Conservation (phyloP, 2,797 vertebrate species). For the Corythornis leucogaster region DNA sequence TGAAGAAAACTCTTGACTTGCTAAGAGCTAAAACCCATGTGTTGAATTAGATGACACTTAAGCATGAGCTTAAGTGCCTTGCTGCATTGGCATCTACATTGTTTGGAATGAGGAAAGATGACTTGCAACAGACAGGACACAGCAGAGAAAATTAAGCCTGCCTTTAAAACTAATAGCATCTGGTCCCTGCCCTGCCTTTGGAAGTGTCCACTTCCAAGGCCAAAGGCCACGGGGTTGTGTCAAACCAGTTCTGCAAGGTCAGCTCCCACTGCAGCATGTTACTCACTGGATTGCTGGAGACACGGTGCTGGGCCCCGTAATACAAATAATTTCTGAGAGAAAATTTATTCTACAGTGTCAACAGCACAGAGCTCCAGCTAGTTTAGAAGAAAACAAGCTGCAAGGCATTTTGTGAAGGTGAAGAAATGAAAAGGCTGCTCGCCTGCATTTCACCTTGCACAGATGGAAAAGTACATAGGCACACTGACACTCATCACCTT, state of each 20-base stretch:
- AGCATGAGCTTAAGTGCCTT: not conserved
- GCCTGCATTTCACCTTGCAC: conserved; percentile 10
- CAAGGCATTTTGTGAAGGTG: not conserved
- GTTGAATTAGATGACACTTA: not conserved
- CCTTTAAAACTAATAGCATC: not conserved
- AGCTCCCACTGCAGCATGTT: not conserved
- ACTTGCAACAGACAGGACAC: not conserved
- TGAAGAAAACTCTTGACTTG: not conserved
- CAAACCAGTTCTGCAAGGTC: not conserved
- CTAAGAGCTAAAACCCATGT: not conserved
- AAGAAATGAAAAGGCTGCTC: conserved; percentile 18
- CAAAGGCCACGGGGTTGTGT: not conserved
- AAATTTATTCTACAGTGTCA: not conserved
- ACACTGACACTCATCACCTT: conserved; percentile 26
- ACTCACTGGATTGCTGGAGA: not conserved
- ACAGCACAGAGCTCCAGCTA: not conserved
- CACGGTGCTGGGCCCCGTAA: rapidly evolving
- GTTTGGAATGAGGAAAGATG: not conserved
- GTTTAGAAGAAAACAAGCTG: conserved; percentile 13
- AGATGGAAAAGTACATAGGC: not conserved
- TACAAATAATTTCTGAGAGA: not conserved
- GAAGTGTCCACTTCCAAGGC: not conserved
- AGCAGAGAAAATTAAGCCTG: not conserved
- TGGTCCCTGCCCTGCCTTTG: not conserved
- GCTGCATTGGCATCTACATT: not conserved